A percentile compares a stretch with the other conserved stretches of the same genome.
Evolutionary conservation across 2,797 vertebrate species (phyloP).

Genomic region (Odontamblyopus lacepedii): DNA sequence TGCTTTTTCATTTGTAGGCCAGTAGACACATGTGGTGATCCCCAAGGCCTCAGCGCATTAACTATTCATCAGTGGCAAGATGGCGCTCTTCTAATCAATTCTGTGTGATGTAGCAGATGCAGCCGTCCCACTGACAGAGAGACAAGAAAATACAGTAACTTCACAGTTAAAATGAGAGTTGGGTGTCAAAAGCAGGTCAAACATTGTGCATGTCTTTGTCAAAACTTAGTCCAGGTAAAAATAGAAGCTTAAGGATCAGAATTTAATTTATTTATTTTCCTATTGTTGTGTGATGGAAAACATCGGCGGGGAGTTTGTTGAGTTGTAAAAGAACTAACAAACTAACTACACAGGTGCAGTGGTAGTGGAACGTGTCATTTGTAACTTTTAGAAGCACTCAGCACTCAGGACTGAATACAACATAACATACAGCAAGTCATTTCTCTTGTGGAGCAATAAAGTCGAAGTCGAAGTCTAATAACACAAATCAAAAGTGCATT

Average conservation of each 20-base stretch:
- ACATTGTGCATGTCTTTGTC: not conserved
- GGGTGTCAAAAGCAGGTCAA: not conserved
- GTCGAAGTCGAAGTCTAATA: too few relatives aligned
- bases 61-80: constrained; percentile 73
- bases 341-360: too few relatives aligned
- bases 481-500: too few relatives aligned
- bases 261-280: too few relatives aligned
- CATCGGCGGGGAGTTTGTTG: too few relatives aligned
- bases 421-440: too few relatives aligned
- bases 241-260: not conserved
- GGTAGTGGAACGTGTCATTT: too few relatives aligned
- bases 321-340: too few relatives aligned
- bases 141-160: constrained; percentile 10
- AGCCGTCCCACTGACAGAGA: constrained; percentile 39
- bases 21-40: constrained; percentile 58
- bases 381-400: too few relatives aligned
- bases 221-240: not conserved
- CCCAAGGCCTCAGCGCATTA: constrained; percentile 57
- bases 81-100: constrained; percentile 73
- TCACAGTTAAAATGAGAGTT: constrained; percentile 1
- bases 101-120: constrained; percentile 63
- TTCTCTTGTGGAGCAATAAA: too few relatives aligned
- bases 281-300: not conserved
- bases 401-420: too few relatives aligned
- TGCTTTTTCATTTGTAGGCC: constrained; percentile 58